Evolutionary conservation across 2,797 vertebrate species (phyloP), one percentile per base, ranked within the genome.

Genomic region (Siniperca obscura): DNA sequence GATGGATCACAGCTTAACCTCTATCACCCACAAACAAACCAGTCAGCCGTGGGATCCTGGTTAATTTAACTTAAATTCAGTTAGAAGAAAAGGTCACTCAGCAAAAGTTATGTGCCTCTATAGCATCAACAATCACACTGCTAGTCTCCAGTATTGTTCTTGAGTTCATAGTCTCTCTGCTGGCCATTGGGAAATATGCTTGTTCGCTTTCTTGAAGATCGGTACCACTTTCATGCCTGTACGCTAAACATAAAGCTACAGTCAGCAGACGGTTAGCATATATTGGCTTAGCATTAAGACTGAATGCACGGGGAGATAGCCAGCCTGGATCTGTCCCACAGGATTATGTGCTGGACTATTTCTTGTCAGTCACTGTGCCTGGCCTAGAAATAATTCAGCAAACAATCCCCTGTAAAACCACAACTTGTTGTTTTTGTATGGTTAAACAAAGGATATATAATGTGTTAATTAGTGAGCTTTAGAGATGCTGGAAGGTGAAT

Each of bases 61-160:
- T 80, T 81, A 82, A 90, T 85, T 88, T 30, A 78, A 69, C 81
- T 85, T 82, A 34, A 83, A 86, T 86, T 81, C 56, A 83, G 89
- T 90, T 76, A 46, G 55, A 76, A 25, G 74, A 68, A 86, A 88
- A 92, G 87, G 82, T 89, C 84, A 88, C 57, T 67, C 68, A 1
- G 74, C 46, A 56, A 64, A 61, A 80, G 79, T 60, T 69, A 68
- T 52, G 21, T 44, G 59, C 60, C 69, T 81, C 55, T 11, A 34
- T 36, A 55, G 69, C 50, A 76, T 74, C 62, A 70, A 64, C 17
- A 50, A 46, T 4, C 65, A 52, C 44, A 22, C 81, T 40, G 72
- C 71, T 82, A 73, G 25, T 62, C 73, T 85, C 55, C 38, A 14
- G 3, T 70, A 7, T 67, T 71, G 68, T 59, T 70, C 22, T 56